Percentiles rank a stretch among this genome's conserved stretches.
Evolutionary conservation across 1,140 invertebrate species (phyloP).

Genomic region (Atta texana): DNA sequence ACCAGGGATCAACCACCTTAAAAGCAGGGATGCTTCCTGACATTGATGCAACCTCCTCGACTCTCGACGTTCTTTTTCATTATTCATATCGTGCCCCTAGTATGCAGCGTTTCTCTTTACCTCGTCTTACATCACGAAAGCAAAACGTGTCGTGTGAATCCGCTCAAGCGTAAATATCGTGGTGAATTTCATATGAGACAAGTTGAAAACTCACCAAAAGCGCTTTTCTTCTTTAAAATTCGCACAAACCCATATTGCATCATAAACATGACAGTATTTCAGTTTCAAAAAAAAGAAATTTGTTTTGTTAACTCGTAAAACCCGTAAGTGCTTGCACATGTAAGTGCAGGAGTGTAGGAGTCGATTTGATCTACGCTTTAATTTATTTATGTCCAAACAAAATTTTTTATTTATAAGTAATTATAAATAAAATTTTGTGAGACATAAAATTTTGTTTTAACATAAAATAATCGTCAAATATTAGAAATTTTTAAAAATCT

Average conservation of each 20-base stretch:
- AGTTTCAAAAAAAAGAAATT: neutral
- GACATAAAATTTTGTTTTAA: too few relatives aligned
- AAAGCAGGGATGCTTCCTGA: conserved; percentile 47
- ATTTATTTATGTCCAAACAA: too few relatives aligned
- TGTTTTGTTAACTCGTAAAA: too few relatives aligned
- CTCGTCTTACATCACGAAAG: conserved; percentile 24
- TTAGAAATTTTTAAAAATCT: too few relatives aligned
- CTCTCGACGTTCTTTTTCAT: conserved; percentile 59
- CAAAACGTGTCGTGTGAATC: conserved; percentile 42
- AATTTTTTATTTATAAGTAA: too few relatives aligned
- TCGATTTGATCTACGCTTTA: too few relatives aligned
- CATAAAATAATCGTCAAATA: too few relatives aligned
- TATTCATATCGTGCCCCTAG: conserved; percentile 63
- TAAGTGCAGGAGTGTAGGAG: too few relatives aligned
- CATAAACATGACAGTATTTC: neutral
- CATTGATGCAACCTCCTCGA: conserved; percentile 58
- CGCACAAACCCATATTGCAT: neutral
- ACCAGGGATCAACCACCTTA: conserved; percentile 18
- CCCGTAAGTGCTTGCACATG: too few relatives aligned
- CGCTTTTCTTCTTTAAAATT: neutral
- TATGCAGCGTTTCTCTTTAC: neutral
- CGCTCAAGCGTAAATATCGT: conserved; percentile 55
- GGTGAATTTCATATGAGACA: conserved; percentile 48
- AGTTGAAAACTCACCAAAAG: conserved; percentile 42
- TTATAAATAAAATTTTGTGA: too few relatives aligned